phyloP scores from a whole-genome alignment of 2,888 invertebrate genomes.

The Chalcosyrphus nemorum region DNA sequence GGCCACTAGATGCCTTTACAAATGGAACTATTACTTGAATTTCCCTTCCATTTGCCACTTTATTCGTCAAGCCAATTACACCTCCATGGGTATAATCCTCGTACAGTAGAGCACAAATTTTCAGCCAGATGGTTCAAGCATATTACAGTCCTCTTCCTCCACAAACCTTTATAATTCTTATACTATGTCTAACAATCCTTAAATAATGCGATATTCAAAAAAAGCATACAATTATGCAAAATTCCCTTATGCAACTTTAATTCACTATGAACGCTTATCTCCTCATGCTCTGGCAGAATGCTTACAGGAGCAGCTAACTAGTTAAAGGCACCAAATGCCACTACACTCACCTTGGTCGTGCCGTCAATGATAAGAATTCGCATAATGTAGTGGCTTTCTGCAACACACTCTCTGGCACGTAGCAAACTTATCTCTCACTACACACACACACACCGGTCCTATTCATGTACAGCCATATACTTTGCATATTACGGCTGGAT shows the following conservation, averaged over 20 bases:
- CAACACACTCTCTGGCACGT: conserved; percentile 42
- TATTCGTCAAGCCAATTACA: too few relatives aligned
- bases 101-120: too few relatives aligned
- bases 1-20: too few relatives aligned
- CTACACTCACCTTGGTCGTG: neutral
- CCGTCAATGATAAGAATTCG: conserved; percentile 18
- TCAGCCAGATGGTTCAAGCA: too few relatives aligned
- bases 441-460: neutral
- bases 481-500: conserved; percentile 22
- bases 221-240: neutral
- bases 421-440: conserved; percentile 5
- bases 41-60: too few relatives aligned
- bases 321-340: neutral
- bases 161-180: neutral
- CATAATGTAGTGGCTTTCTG: conserved; percentile 54
- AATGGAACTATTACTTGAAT: too few relatives aligned
- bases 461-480: conserved; percentile 17
- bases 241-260: conserved; percentile 11
- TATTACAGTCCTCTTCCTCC: too few relatives aligned
- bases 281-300: neutral
- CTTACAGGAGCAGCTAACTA: neutral
- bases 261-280: conserved; percentile 15
- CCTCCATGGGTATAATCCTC: too few relatives aligned
- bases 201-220: neutral
- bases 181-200: neutral